Evolutionary conservation across 1,140 invertebrate species (phyloP).

Genomic region (Wiebesia pumilae): DNA sequence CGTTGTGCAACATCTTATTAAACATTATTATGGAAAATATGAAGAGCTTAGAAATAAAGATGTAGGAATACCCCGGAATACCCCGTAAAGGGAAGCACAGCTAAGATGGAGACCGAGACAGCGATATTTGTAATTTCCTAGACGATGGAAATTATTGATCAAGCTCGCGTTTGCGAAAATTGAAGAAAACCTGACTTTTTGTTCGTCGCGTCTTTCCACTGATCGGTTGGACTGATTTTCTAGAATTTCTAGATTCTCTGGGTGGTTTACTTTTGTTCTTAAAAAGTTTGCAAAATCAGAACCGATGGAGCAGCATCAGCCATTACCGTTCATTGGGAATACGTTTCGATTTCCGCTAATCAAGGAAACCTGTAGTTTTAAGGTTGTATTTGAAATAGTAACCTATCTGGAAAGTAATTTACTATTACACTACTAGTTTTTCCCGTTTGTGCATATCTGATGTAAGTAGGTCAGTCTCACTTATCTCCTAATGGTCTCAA

Average conservation of each 20-base stretch:
- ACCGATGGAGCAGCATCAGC: not conserved
- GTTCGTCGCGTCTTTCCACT: not conserved
- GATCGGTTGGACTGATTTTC: not conserved
- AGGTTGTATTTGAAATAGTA: slow-evolving; percentile 10
- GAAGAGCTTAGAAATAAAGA: not conserved
- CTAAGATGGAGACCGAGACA: not conserved
- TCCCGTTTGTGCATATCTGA: slow-evolving; percentile 17
- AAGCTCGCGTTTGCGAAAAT: not conserved
- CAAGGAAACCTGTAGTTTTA: slow-evolving; percentile 38
- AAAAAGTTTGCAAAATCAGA: slow-evolving; percentile 30
- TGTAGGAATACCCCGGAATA: not conserved
- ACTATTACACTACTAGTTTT: slow-evolving; percentile 37
- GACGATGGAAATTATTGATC: not conserved
- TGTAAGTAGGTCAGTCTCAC: slow-evolving; percentile 38
- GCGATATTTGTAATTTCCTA: not conserved
- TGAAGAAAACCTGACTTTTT: not conserved
- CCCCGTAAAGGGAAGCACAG: not conserved
- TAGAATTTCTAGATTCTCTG: not conserved
- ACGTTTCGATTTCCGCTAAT: slow-evolving; percentile 37
- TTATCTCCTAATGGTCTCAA: slow-evolving; percentile 1
- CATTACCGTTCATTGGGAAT: slow-evolving; percentile 3
- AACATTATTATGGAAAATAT: not conserved
- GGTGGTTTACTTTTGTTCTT: slow-evolving; percentile 8
- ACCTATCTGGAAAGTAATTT: slow-evolving; percentile 21
- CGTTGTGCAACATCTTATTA: not conserved